A percentile compares a stretch with the other conserved stretches of the same genome.
Evolutionary conservation across 2,113 vertebrate genomes (phyloP).

Genomic region (Formicarius rufipectus): DNA sequence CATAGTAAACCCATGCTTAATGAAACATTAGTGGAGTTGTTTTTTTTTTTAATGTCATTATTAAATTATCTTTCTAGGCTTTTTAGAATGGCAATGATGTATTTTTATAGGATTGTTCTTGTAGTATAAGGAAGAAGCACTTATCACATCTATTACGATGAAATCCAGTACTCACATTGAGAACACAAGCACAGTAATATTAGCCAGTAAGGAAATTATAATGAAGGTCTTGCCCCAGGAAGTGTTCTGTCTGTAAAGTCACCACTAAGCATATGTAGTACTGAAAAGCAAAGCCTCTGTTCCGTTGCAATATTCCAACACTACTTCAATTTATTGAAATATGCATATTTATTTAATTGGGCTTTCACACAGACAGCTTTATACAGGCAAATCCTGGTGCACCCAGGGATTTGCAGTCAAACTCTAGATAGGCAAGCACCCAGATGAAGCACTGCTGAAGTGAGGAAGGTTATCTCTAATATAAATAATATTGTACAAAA

Average conservation of each 20-base stretch:
- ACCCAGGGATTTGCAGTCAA: background rate
- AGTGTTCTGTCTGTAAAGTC: background rate
- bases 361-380: background rate
- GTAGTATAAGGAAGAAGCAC: background rate
- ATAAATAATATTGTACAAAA: background rate
- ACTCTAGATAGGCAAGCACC: background rate
- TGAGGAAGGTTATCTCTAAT: background rate
- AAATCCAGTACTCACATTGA: background rate
- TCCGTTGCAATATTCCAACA: background rate
- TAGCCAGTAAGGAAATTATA: background rate
- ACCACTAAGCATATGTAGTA: background rate
- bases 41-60: background rate
- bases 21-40: background rate
- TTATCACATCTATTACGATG: background rate
- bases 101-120: background rate
- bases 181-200: background rate
- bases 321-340: background rate
- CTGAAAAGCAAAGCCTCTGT: background rate
- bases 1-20: background rate
- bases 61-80: constrained; percentile 10
- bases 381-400: background rate
- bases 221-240: background rate
- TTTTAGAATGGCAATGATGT: background rate
- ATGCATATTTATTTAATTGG: background rate
- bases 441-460: background rate